Evolutionary conservation across 2,113 vertebrate species (phyloP).

Genomic region (Menidia beryllina): DNA sequence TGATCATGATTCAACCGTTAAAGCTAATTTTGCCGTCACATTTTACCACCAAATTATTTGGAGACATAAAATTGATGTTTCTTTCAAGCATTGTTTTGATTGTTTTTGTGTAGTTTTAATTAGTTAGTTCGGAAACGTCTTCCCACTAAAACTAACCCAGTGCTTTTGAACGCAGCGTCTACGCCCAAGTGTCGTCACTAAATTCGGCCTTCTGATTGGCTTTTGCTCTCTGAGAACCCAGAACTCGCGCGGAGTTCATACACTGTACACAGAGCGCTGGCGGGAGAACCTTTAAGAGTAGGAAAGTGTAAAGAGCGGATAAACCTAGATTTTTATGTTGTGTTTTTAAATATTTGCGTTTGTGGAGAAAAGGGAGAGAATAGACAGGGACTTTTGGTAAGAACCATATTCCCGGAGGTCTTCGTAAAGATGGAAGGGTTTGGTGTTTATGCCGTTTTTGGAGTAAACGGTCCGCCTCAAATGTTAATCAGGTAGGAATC

Average conservation of each 20-base stretch:
- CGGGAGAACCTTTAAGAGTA: constrained; percentile 49
- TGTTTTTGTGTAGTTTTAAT: too few relatives aligned
- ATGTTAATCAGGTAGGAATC: constrained; percentile 70
- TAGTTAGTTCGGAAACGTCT: too few relatives aligned
- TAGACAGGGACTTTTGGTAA: neutral
- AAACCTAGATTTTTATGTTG: neutral
- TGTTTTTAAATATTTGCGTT: neutral
- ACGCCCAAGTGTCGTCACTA: neutral
- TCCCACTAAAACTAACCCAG: accelerated
- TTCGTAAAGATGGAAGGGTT: constrained; percentile 74
- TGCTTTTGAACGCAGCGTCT: constrained; percentile 45
- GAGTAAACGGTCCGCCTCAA: constrained; percentile 72
- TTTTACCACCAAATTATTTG: too few relatives aligned
- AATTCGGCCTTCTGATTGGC: constrained; percentile 42
- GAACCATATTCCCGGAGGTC: neutral
- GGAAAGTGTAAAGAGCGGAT: neutral
- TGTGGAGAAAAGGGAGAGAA: neutral
- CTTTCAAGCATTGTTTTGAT: too few relatives aligned
- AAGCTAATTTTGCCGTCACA: too few relatives aligned
- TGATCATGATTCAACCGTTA: too few relatives aligned
- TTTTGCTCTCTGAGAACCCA: neutral
- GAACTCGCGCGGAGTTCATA: constrained; percentile 52
- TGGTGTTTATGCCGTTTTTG: constrained; percentile 77
- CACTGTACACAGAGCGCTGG: constrained; percentile 40
- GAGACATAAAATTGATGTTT: too few relatives aligned